Conservation (phyloP, 2,797 vertebrate species). For the Brotula barbata region DNA sequence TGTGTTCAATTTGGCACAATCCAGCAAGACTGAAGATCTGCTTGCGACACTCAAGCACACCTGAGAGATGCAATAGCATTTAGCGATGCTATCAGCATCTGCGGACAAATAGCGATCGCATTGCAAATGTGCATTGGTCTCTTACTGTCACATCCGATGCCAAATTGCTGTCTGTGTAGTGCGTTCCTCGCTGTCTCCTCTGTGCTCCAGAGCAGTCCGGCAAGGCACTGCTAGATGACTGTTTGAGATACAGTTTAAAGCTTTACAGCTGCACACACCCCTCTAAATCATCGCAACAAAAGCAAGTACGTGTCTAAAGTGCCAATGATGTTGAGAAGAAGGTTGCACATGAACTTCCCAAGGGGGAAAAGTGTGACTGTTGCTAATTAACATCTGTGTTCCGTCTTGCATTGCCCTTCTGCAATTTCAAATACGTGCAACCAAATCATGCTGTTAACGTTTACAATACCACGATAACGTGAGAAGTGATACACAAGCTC, state of each 20-base stretch:
- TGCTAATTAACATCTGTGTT: background rate
- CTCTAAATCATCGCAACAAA: too few relatives aligned
- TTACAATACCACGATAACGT: too few relatives aligned
- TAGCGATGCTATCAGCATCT: too few relatives aligned
- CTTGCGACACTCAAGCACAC: slow-evolving; percentile 5
- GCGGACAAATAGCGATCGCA: background rate
- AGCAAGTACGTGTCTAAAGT: background rate
- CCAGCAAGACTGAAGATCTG: slow-evolving; percentile 11
- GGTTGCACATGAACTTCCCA: background rate
- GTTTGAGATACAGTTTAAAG: slow-evolving; percentile 37
- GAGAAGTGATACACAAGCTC: too few relatives aligned
- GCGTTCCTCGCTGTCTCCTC: slow-evolving; percentile 3
- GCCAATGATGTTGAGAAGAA: background rate
- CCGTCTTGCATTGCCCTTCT: background rate
- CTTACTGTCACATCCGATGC: slow-evolving; percentile 22
- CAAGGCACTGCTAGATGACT: slow-evolving; percentile 32
- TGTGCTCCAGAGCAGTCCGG: slow-evolving; percentile 13
- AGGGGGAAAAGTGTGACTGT: background rate
- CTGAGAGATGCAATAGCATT: too few relatives aligned
- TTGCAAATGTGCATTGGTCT: background rate
- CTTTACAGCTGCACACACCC: slow-evolving; percentile 19
- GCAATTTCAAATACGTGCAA: background rate
- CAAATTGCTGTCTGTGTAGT: slow-evolving; percentile 4
- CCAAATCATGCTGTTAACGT: too few relatives aligned
- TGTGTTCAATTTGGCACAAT: slow-evolving; percentile 13